These are phyloP conservation scores for Microcebus lehilahytsara DNA, from an alignment of 2,113 vertebrate genomes.

Conservation along the genomic window DNA sequence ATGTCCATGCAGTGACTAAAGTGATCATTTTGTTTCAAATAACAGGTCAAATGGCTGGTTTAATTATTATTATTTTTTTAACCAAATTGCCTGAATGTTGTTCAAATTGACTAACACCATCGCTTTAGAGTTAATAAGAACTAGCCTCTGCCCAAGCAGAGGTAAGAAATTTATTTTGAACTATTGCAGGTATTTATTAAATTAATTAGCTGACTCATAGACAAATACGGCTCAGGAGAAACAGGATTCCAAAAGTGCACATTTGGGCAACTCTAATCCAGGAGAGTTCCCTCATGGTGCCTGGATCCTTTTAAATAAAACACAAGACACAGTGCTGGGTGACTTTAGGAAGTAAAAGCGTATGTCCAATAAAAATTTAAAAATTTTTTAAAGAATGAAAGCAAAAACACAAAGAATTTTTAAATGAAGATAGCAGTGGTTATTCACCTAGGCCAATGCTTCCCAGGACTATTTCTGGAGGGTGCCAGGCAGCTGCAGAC, in stretches of 20 bases:
- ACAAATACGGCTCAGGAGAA: not conserved
- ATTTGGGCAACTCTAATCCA: not conserved
- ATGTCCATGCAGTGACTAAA: not conserved
- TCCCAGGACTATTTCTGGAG: too few species aligned
- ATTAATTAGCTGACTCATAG: not conserved
- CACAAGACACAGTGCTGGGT: not conserved
- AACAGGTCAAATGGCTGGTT: not conserved
- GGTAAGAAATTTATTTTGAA: not conserved
- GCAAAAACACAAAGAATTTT: not conserved
- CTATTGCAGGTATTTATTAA: not conserved
- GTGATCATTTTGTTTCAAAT: not conserved
- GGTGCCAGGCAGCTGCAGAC: not conserved
- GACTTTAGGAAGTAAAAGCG: not conserved
- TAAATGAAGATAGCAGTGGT: not conserved
- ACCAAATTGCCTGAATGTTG: not conserved
- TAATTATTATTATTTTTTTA: not conserved
- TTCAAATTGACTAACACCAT: not conserved
- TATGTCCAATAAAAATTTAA: not conserved
- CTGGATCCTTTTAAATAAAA: not conserved
- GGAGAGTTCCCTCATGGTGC: not conserved
- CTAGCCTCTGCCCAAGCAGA: not conserved
- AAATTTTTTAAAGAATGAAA: not conserved
- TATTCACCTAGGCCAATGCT: too few species aligned
- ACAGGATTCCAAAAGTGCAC: fast-evolving
- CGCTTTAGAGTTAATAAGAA: not conserved